Percentiles rank a stretch among this genome's conserved stretches.
These are phyloP conservation scores for Caenorhabditis becei DNA, from an alignment of 2,888 invertebrate genomes.

Conservation along the genomic window DNA sequence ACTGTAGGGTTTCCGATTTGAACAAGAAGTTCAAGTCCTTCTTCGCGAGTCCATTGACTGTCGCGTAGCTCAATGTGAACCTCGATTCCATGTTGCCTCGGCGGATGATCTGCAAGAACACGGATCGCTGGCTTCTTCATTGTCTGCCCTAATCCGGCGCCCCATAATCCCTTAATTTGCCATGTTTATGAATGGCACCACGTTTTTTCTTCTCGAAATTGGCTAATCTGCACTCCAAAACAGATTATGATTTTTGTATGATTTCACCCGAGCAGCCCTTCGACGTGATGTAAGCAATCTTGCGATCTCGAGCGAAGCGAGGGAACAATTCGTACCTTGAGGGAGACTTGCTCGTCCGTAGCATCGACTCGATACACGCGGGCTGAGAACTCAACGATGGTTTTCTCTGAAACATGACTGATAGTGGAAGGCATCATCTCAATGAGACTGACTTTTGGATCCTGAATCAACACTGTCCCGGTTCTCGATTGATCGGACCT, in stretches of 20 bases:
- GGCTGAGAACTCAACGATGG: conserved; percentile 73
- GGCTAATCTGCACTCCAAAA: conserved; percentile 46
- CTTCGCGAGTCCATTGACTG: conserved; percentile 85
- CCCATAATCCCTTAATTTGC: conserved; percentile 47
- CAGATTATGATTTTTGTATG: conserved; percentile 60
- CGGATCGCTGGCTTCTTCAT: conserved; percentile 5
- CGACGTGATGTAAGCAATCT: conserved; percentile 36
- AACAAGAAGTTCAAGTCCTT: conserved; percentile 84
- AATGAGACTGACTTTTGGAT: conserved; percentile 22
- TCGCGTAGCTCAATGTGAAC: conserved; percentile 83
- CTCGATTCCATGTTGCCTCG: conserved; percentile 65
- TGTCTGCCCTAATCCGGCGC: not conserved
- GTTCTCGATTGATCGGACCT: conserved; percentile 59
- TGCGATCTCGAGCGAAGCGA: not conserved
- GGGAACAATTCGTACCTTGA: conserved; percentile 56
- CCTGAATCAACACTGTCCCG: conserved; percentile 43
- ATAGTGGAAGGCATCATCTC: too few species aligned
- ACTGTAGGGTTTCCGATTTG: conserved; percentile 82
- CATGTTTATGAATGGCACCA: conserved; percentile 30
- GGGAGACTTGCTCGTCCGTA: conserved; percentile 56
- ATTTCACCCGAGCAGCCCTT: conserved; percentile 36
- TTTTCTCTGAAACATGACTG: conserved; percentile 61
- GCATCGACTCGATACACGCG: conserved; percentile 67
- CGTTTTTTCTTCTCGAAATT: conserved; percentile 41
- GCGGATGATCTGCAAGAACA: conserved; percentile 65